Evolutionary conservation across 2,888 invertebrate genomes (phyloP).

Genomic region (Epistrophella euchroma): DNA sequence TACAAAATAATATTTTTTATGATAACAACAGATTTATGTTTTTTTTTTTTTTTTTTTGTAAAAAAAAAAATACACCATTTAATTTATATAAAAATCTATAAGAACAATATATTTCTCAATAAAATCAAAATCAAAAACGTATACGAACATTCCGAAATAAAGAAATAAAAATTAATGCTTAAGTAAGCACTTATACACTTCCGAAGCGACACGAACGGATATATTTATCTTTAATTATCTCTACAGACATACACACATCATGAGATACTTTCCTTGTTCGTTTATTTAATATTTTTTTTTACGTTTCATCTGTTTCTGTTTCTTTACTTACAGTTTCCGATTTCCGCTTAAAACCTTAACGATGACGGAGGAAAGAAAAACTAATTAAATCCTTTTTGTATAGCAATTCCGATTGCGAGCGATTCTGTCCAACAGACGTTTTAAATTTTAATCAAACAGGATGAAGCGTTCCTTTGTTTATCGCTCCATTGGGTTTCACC

Average conservation of each 20-base stretch:
- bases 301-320: not conserved
- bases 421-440: constrained; percentile 52
- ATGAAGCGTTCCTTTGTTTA: constrained; percentile 56
- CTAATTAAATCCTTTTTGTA: constrained; percentile 81
- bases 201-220: constrained; percentile 46
- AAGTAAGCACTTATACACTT: constrained; percentile 23
- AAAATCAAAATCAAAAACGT: constrained; percentile 13
- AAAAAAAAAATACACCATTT: no score
- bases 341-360: constrained; percentile 39
- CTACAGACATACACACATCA: constrained; percentile 56
- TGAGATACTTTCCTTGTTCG: constrained; percentile 15
- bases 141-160: not conserved
- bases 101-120: constrained; percentile 5
- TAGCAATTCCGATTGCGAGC: constrained; percentile 60
- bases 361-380: constrained; percentile 79
- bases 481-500: constrained; percentile 52
- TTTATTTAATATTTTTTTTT: not conserved
- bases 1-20: no score
- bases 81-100: no score
- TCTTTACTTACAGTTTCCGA: constrained; percentile 25
- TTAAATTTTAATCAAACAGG: constrained; percentile 73
- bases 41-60: no score
- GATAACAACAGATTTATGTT: no score
- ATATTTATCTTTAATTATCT: constrained; percentile 74
- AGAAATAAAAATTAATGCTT: constrained; percentile 28